Percentiles rank a stretch among this genome's conserved stretches.
These are phyloP conservation scores for Thaleichthys pacificus DNA, from an alignment of 2,797 vertebrate genomes.

Conservation along the genomic window DNA sequence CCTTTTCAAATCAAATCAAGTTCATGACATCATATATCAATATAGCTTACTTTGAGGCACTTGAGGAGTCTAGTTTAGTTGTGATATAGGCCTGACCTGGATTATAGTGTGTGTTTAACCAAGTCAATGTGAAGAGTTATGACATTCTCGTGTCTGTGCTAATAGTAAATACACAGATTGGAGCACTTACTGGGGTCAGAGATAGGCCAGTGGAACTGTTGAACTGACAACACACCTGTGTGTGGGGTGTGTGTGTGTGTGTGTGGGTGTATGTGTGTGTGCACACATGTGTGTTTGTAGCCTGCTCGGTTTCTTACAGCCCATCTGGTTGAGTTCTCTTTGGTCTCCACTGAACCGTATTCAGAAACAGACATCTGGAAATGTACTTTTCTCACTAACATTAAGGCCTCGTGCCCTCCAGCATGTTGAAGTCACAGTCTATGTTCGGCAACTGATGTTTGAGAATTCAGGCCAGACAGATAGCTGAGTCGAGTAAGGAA, in stretches of 20 bases:
- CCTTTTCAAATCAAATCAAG: no score
- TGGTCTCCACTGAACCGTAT: conserved; percentile 28
- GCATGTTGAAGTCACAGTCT: conserved; percentile 5
- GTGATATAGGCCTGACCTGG: no score
- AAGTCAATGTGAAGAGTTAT: no score
- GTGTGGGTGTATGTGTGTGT: conserved; percentile 21
- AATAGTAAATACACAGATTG: conserved; percentile 3
- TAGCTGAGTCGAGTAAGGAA: background rate
- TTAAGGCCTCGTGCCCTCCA: conserved; percentile 2
- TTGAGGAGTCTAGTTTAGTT: no score
- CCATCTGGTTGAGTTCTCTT: conserved; percentile 15
- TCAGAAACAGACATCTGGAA: conserved; percentile 50
- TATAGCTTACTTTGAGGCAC: no score
- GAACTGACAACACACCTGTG: conserved; percentile 7
- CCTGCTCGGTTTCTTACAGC: conserved; percentile 25
- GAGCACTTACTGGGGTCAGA: conserved; percentile 44
- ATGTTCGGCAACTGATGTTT: background rate
- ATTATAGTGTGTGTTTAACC: no score
- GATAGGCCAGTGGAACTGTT: conserved; percentile 22
- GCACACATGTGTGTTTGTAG: background rate
- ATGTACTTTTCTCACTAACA: conserved; percentile 10
- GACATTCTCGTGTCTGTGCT: background rate
- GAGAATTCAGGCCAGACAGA: conserved; percentile 21
- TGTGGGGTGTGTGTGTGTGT: conserved; percentile 15
- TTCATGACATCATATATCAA: no score